These are phyloP conservation scores for Hassar affinis DNA, from an alignment of 2,113 vertebrate genomes.

Conservation along the genomic window DNA sequence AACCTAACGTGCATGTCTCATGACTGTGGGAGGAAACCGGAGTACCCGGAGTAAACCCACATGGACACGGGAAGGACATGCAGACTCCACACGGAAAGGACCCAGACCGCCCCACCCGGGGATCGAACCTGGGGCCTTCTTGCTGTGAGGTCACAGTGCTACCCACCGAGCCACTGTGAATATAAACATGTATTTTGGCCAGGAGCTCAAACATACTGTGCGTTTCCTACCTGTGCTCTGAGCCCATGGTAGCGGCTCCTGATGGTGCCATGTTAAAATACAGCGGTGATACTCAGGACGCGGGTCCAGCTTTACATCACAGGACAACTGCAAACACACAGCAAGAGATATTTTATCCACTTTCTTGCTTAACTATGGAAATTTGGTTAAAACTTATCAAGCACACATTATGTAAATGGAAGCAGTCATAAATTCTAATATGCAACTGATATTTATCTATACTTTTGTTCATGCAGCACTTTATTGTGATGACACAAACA, in stretches of 20 bases:
- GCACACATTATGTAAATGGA: too few species aligned
- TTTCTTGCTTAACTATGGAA: neutral
- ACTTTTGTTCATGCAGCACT: neutral
- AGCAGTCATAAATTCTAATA: neutral
- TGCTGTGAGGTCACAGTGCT: too few species aligned
- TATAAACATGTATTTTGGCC: too few species aligned
- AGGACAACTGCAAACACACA: conserved; percentile 84
- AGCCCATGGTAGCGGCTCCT: conserved; percentile 99
- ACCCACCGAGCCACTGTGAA: too few species aligned
- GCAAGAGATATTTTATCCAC: neutral
- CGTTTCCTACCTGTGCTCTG: conserved; percentile 91
- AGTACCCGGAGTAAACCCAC: too few species aligned
- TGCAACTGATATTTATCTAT: neutral
- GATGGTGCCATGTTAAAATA: conserved; percentile 99
- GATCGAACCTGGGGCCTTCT: too few species aligned
- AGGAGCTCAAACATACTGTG: too few species aligned
- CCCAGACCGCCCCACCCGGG: too few species aligned
- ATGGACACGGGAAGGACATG: too few species aligned
- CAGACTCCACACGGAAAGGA: too few species aligned
- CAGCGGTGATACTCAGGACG: conserved; percentile 99
- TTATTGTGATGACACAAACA: neutral
- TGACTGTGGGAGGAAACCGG: too few species aligned
- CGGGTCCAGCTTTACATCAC: conserved; percentile 97
- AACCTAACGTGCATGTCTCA: too few species aligned
- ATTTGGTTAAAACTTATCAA: neutral